Conservation (phyloP, 2,797 vertebrate species). For the Monodelphis domestica region DNA sequence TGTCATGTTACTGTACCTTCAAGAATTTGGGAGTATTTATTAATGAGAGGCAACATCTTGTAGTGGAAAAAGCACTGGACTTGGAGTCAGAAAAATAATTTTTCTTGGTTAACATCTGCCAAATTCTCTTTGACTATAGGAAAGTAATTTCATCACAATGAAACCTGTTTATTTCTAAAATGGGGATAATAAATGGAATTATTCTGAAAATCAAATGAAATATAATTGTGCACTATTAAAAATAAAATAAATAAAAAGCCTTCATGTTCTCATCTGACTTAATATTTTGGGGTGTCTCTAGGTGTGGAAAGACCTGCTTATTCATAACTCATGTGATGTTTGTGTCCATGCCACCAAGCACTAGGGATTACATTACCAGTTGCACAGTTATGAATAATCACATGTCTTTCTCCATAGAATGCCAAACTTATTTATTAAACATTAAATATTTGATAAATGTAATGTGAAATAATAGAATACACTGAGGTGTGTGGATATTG, state of each 20-base stretch:
- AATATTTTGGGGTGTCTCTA: neutral
- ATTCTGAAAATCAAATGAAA: neutral
- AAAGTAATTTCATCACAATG: neutral
- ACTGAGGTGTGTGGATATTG: no score
- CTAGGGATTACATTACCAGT: neutral
- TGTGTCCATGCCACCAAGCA: neutral
- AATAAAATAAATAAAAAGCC: neutral
- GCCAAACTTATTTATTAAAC: neutral
- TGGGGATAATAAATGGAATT: neutral
- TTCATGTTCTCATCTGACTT: neutral
- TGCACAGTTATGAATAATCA: neutral
- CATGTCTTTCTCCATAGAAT: neutral
- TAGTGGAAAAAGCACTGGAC: neutral
- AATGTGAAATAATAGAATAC: no score
- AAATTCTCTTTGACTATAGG: neutral
- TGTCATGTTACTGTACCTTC: neutral
- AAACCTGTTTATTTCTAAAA: neutral
- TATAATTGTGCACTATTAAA: neutral
- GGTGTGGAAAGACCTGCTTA: neutral
- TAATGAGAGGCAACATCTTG: neutral
- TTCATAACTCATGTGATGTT: neutral
- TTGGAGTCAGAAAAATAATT: neutral
- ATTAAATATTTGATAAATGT: neutral
- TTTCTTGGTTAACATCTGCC: neutral
- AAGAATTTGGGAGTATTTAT: neutral